Percentiles rank a stretch among this genome's conserved stretches.
Evolutionary conservation across 2,113 vertebrate genomes (phyloP).

Genomic region (Muntiacus reevesi): DNA sequence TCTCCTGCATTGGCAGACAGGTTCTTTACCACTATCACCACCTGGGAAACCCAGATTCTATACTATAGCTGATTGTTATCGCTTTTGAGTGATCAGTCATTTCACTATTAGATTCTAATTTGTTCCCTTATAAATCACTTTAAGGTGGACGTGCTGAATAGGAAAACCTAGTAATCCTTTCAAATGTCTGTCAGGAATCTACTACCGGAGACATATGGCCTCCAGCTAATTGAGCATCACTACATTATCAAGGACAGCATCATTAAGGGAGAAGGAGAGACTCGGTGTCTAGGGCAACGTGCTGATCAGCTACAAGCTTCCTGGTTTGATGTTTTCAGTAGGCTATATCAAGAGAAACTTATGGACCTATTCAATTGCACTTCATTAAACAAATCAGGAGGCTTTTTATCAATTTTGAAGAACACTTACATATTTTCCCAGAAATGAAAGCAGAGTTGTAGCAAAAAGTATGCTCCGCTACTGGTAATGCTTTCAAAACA

Average conservation of each 20-base stretch:
- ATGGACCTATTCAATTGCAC: background rate
- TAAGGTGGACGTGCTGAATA: background rate
- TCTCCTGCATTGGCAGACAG: background rate
- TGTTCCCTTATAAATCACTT: background rate
- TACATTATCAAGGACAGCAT: background rate
- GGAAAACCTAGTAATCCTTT: slow-evolving; percentile 13
- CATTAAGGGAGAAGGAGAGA: background rate
- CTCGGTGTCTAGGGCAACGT: background rate
- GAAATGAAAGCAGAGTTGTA: background rate
- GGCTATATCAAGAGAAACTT: background rate
- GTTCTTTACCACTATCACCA: background rate
- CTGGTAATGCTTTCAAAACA: background rate
- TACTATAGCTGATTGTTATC: background rate
- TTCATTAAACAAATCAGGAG: background rate
- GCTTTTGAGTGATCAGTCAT: background rate
- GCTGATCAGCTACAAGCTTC: background rate
- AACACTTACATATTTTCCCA: background rate
- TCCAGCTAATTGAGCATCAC: background rate
- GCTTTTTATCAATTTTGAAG: background rate
- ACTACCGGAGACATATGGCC: background rate
- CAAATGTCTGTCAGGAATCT: background rate
- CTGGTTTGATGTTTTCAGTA: background rate
- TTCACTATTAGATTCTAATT: slow-evolving; percentile 6
- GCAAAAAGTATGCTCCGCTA: background rate
- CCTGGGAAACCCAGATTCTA: background rate